A percentile compares a stretch with the other conserved stretches of the same genome.
phyloP scores from a whole-genome alignment of 2,888 invertebrate genomes.

The Nymphalis urticae region DNA sequence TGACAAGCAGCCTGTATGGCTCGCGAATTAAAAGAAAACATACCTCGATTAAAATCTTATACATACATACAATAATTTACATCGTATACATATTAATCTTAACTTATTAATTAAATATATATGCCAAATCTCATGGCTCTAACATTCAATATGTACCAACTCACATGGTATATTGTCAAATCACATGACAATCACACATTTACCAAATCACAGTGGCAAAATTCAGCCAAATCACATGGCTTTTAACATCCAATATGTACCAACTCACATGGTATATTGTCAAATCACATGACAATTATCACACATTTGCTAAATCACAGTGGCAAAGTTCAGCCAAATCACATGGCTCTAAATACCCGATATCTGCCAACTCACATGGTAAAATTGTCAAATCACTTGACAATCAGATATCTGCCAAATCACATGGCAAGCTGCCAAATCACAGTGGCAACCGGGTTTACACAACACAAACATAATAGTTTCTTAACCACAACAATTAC shows the following conservation, averaged over 20 bases:
- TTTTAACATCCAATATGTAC: not conserved
- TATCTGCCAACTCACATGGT: not conserved
- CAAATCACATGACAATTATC: not conserved
- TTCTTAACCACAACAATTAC: not conserved
- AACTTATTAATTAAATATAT: too few species aligned
- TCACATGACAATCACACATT: not conserved
- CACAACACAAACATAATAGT: too few species aligned
- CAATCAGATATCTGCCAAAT: not conserved
- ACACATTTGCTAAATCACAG: not conserved
- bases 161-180: not conserved
- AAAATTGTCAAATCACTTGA: not conserved
- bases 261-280: not conserved
- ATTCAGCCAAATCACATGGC: not conserved
- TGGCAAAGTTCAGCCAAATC: not conserved
- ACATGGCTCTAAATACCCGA: not conserved
- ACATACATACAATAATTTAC: too few species aligned
- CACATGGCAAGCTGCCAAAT: too few species aligned
- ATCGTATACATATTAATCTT: too few species aligned
- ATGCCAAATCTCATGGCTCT: too few species aligned
- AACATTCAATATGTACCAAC: too few species aligned
- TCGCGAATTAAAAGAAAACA: too few species aligned
- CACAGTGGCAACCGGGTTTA: too few species aligned
- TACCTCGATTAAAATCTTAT: too few species aligned
- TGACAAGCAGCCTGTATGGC: too few species aligned
- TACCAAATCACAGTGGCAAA: not conserved